phyloP scores from a whole-genome alignment of 1,140 invertebrate species.

The Platyura marginata region DNA sequence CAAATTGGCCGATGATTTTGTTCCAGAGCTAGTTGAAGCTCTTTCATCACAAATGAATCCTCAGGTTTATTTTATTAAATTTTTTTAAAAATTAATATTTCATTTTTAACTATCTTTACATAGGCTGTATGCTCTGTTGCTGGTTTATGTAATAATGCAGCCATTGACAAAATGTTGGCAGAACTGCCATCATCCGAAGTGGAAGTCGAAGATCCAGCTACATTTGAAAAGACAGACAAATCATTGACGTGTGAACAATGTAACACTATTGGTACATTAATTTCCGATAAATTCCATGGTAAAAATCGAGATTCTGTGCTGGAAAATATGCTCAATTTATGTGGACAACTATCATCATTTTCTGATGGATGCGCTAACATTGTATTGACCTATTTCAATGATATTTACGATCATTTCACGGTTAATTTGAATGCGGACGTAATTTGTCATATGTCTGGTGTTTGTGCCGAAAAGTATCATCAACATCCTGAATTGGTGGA shows the following conservation, averaged over 20 bases:
- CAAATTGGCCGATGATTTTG: constrained; percentile 65
- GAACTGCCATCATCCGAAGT: background rate
- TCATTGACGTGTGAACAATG: constrained; percentile 31
- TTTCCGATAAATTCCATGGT: constrained; percentile 33
- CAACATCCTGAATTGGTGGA: constrained; percentile 34
- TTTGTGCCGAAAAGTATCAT: constrained; percentile 44
- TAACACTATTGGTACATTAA: constrained; percentile 28
- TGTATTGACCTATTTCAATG: constrained; percentile 48
- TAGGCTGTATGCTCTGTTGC: constrained; percentile 64
- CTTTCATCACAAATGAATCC: constrained; percentile 76
- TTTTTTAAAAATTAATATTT: background rate
- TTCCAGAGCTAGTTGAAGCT: constrained; percentile 72
- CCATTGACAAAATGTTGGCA: constrained; percentile 38
- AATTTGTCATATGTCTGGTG: constrained; percentile 54
- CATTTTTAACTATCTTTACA: constrained; percentile 2
- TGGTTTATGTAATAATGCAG: constrained; percentile 65
- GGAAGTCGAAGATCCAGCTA: background rate
- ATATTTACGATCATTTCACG: constrained; percentile 39
- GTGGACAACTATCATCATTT: constrained; percentile 44
- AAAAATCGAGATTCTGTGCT: constrained; percentile 34
- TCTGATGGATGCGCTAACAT: constrained; percentile 60
- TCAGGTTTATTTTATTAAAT: constrained; percentile 23
- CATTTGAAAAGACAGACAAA: background rate
- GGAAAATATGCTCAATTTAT: constrained; percentile 33
- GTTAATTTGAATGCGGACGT: constrained; percentile 40